Base-by-base conservation (phyloP, 2,797 vertebrate genomes). In the Phrynocephalus vlangalii region DNA sequence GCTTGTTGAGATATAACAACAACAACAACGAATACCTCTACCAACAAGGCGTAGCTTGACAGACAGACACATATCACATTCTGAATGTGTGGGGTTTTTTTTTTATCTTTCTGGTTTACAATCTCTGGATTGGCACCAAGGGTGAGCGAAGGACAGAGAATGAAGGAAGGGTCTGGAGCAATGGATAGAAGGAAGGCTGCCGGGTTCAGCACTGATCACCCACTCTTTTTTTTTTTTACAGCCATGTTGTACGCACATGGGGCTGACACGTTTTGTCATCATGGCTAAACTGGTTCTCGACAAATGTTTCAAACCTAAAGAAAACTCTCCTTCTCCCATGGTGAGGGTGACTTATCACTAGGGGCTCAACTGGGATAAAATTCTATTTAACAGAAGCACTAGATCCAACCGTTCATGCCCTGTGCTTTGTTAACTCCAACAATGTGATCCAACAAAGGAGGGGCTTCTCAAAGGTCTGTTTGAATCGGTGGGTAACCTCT, bases 361-460 rank as follows among this genome's bases (percentile, higher is more conserved):
- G 52, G 52, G 11, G 26, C 48, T 16, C 16, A 52, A 28, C 28
- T 79, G 13, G 70, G 48, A 8, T 66, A 75, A 77, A 88, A 30
- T 1, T 26, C 5, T 5, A 48, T 5, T 33, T 15, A 76, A 66
- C 3, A 83, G 68, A 83, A 67, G 20, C 52, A 20, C 26, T 24
- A 30, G 38, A 75, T 38, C 18, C 7, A n/a, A n/a, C 2, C 8
- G 0, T 5, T 70, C 0, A 0, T 22, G 1, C 33, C 18, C 44
- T 52, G 6, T 4, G 33, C 33, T 48, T 38, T 76, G 52, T 15
- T 73, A 66, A 56, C 15, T 30, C 56, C 60, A 8, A 16, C n/a
- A 44, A 38, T 6, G 10, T 18, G 1, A 73, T 44, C 33, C 2
- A 87, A 33, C 5, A 3, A 0, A 3, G 5, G 5, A 83, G 71